Percentiles rank a stretch among this genome's conserved stretches.
phyloP scores from a whole-genome alignment of 2,113 vertebrate species.

The Amphiprion percula region DNA sequence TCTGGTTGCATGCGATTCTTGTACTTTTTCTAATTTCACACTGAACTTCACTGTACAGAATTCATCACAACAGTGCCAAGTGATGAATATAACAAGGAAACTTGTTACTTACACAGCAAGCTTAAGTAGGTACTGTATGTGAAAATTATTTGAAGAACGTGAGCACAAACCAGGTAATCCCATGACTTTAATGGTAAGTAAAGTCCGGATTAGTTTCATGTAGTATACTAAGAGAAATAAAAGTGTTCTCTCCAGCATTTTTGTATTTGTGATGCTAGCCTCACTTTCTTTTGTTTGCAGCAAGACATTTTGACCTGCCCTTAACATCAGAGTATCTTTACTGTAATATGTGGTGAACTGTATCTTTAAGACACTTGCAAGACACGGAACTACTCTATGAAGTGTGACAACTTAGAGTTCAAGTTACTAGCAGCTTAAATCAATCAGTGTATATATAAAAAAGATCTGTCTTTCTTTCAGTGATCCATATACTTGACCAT shows the following conservation, averaged over 20 bases:
- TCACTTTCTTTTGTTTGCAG: constrained; percentile 1
- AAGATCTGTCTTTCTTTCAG: not conserved
- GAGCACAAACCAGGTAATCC: constrained; percentile 19
- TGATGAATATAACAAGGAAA: constrained; percentile 10
- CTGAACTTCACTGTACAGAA: constrained; percentile 20
- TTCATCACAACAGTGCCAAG: constrained; percentile 29
- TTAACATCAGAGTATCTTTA: constrained; percentile 1
- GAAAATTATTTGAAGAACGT: not conserved
- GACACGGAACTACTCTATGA: not conserved
- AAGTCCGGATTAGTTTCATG: not conserved
- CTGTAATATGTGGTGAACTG: not conserved
- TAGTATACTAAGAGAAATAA: not conserved
- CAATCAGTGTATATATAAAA: not conserved
- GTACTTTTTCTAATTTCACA: constrained; percentile 42
- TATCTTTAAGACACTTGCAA: constrained; percentile 4
- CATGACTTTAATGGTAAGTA: constrained; percentile 66
- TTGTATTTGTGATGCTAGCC: not conserved
- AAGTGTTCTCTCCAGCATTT: not conserved
- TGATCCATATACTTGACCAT: not conserved
- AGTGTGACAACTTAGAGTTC: not conserved
- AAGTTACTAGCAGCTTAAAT: not conserved
- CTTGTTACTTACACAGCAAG: not conserved
- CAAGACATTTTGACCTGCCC: not conserved
- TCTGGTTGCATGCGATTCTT: constrained; percentile 73
- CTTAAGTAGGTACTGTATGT: not conserved